Evolutionary conservation across 2,797 vertebrate genomes (phyloP).

Genomic region (Gallinago stenura): DNA sequence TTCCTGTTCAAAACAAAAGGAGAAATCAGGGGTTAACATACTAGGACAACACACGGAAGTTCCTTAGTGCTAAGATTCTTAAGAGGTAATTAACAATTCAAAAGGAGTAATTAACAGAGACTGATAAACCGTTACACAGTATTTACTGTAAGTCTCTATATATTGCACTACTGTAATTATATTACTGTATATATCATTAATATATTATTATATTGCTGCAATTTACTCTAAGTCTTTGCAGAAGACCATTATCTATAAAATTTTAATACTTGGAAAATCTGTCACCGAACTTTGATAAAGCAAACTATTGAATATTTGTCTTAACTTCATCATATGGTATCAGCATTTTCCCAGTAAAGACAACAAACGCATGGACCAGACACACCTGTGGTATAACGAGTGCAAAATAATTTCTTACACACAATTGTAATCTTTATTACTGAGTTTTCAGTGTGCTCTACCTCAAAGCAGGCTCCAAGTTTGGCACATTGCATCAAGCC

Average conservation of each 20-base stretch:
- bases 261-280: not conserved
- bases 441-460: not conserved
- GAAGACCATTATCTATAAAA: not conserved
- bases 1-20: conserved; percentile 77
- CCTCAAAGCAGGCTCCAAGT: not conserved
- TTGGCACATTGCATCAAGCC: not conserved
- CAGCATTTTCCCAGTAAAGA: not conserved
- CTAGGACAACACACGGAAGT: not conserved
- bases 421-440: not conserved
- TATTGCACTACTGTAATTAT: no score
- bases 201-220: no score
- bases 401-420: not conserved
- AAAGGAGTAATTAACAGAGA: not conserved
- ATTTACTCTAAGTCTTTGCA: not conserved
- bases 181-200: no score
- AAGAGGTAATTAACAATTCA: not conserved
- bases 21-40: not conserved
- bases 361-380: not conserved
- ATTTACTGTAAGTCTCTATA: not conserved
- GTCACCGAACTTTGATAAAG: not conserved
- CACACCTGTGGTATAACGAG: not conserved
- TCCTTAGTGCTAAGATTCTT: not conserved
- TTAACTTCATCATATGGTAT: not conserved
- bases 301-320: not conserved
- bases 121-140: not conserved